These are phyloP conservation scores for Notiomystis cincta DNA, from an alignment of 2,113 vertebrate species.

Conservation along the genomic window DNA sequence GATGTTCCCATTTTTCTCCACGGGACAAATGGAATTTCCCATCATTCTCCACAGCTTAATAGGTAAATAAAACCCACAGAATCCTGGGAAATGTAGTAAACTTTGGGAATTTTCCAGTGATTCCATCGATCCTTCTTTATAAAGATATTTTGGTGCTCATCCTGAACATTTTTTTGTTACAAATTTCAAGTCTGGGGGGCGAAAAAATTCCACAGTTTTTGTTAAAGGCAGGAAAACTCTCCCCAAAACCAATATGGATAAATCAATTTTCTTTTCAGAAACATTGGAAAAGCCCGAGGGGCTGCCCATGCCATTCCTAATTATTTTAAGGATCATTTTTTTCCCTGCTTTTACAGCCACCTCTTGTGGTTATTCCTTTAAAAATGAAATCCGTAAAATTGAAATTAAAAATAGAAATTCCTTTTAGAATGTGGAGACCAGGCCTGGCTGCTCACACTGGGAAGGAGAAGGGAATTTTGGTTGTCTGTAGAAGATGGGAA, in stretches of 20 bases:
- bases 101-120: neutral
- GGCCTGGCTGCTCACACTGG: neutral
- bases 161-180: accelerated
- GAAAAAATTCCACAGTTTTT: neutral
- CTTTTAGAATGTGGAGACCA: accelerated
- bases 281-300: neutral
- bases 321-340: neutral
- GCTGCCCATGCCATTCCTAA: neutral
- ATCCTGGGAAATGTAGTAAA: neutral
- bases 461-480: neutral
- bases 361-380: neutral
- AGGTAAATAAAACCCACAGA: neutral
- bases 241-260: accelerated
- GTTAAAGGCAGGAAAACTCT: neutral
- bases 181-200: neutral
- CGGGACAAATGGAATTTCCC: neutral
- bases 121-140: neutral
- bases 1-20: neutral
- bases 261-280: neutral
- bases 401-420: neutral
- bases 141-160: neutral
- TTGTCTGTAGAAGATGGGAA: too few species aligned
- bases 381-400: neutral
- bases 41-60: accelerated
- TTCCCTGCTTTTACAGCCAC: neutral